A percentile compares a stretch with the other conserved stretches of the same genome.
Evolutionary conservation across 2,113 vertebrate genomes (phyloP).

Genomic region (Crotalus horridus): DNA sequence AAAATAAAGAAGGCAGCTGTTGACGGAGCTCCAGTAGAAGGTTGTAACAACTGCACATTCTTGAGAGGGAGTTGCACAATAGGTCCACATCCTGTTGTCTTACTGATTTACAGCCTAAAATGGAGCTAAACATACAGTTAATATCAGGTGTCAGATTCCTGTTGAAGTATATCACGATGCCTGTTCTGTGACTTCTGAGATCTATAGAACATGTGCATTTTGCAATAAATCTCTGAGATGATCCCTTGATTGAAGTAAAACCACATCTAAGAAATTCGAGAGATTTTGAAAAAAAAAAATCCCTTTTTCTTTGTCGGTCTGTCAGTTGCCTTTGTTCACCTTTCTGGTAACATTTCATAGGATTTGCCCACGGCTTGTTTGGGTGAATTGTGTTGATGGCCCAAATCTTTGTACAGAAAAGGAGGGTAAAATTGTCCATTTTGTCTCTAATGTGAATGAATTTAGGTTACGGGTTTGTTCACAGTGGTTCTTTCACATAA

Average conservation of each 20-base stretch:
- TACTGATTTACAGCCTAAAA: constrained; percentile 5
- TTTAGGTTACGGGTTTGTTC: background rate
- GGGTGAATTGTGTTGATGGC: background rate
- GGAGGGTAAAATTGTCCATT: background rate
- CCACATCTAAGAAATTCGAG: background rate
- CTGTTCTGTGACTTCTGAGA: background rate
- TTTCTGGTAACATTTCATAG: accelerated
- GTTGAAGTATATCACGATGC: background rate
- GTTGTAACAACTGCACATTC: constrained; percentile 8
- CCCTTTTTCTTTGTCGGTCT: background rate
- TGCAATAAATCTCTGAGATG: background rate
- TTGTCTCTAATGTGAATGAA: background rate
- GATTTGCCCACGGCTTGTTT: background rate
- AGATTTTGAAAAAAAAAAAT: background rate
- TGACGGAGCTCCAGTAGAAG: background rate
- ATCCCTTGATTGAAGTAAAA: background rate
- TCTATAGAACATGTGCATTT: background rate
- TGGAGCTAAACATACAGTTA: background rate
- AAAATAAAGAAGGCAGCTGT: background rate
- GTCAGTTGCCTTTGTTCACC: background rate
- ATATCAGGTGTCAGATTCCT: constrained; percentile 12
- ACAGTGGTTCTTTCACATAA: background rate
- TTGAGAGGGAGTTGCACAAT: background rate
- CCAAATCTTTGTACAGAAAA: background rate
- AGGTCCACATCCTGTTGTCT: constrained; percentile 6